phyloP scores from a whole-genome alignment of 1,140 invertebrate genomes.

The Neodiprion pinetum region DNA sequence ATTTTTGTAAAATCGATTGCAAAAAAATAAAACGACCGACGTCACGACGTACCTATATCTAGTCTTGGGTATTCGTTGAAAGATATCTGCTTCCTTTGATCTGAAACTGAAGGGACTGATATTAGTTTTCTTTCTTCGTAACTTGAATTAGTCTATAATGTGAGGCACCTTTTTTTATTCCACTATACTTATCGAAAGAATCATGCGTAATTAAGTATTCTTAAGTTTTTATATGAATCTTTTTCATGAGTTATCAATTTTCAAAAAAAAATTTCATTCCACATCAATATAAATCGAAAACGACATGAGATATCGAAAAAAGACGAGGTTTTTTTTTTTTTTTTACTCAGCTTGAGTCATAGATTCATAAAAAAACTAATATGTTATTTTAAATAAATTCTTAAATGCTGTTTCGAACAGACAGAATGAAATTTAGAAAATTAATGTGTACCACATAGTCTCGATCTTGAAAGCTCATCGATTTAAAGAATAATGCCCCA shows the following conservation, averaged over 20 bases:
- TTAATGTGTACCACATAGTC: not conserved
- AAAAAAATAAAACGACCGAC: constrained; percentile 16
- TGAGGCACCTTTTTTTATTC: constrained; percentile 9
- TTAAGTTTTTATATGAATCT: constrained; percentile 4
- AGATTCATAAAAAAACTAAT: not conserved
- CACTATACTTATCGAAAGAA: constrained; percentile 3
- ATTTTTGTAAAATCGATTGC: not conserved
- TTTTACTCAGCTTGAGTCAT: not conserved
- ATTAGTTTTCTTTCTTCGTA: constrained; percentile 7
- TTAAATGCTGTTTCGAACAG: not conserved
- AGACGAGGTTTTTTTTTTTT: constrained; percentile 11
- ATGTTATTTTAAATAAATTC: not conserved
- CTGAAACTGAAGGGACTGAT: constrained; percentile 45
- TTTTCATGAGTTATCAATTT: not conserved
- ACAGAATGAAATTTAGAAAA: not conserved
- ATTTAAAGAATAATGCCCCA: no score
- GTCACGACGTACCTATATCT: constrained; percentile 52
- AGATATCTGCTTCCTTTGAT: constrained; percentile 55
- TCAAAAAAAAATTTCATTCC: not conserved
- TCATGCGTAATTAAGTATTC: not conserved
- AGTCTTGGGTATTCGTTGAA: constrained; percentile 56
- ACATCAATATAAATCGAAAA: not conserved
- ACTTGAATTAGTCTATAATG: constrained; percentile 8
- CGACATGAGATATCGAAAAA: not conserved
- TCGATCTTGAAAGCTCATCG: not conserved